phyloP scores from a whole-genome alignment of 2,888 invertebrate genomes.

The Gnatocerus cornutus region DNA sequence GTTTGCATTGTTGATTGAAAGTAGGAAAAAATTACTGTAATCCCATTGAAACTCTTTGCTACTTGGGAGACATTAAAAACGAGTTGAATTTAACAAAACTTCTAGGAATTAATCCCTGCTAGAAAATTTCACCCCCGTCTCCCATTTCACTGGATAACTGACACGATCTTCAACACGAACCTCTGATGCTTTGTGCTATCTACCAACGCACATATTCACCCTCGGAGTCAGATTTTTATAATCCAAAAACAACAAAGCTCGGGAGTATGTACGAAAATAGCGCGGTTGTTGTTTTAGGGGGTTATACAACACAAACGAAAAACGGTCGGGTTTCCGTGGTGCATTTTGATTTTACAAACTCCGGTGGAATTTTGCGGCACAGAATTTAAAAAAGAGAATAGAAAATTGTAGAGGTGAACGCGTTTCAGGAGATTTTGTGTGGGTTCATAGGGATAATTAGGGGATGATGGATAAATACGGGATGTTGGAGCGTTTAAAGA shows the following conservation, averaged over 20 bases:
- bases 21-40: constrained; percentile 4
- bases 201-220: constrained; percentile 5
- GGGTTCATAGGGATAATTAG: neutral
- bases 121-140: neutral
- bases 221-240: constrained; percentile 33
- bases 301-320: constrained; percentile 24
- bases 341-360: neutral
- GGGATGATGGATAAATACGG: no score
- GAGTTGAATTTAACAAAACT: neutral
- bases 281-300: constrained; percentile 33
- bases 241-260: constrained; percentile 52
- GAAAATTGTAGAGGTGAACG: constrained; percentile 13
- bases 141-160: constrained; percentile 7
- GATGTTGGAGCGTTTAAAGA: no score
- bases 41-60: neutral
- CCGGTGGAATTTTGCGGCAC: constrained; percentile 7
- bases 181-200: constrained; percentile 16
- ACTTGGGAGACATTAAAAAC: no score
- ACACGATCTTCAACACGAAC: constrained; percentile 5
- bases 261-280: constrained; percentile 39
- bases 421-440: constrained; percentile 13
- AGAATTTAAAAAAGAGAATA: no score
- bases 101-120: neutral
- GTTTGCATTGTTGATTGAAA: constrained; percentile 13
- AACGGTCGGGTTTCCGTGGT: neutral